A percentile compares a stretch with the other conserved stretches of the same genome.
These are phyloP conservation scores for Drosophila rhopaloa DNA, from an alignment of 1,140 invertebrate species.

Conservation along the genomic window DNA sequence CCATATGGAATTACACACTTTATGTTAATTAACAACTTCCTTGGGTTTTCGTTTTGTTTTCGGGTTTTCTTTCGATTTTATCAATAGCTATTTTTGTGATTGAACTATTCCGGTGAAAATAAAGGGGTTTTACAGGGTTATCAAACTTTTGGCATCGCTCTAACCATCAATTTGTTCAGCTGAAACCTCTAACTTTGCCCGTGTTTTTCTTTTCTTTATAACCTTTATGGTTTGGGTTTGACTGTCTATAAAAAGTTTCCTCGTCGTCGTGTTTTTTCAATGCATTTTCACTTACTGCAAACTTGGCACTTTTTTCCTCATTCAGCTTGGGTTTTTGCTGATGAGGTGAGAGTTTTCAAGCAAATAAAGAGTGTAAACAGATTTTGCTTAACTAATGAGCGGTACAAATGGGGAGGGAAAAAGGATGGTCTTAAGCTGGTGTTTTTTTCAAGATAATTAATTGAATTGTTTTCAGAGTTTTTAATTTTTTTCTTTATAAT, in stretches of 20 bases:
- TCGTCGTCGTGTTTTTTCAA: slow-evolving; percentile 24
- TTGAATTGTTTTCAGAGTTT: neutral
- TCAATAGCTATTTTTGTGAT: slow-evolving; percentile 63
- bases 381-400: slow-evolving; percentile 36
- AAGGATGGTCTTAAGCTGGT: neutral
- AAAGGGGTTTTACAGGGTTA: slow-evolving; percentile 28
- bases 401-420: neutral
- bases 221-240: slow-evolving; percentile 46
- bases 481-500: no score
- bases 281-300: slow-evolving; percentile 71
- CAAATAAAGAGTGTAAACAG: slow-evolving; percentile 47
- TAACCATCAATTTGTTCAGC: slow-evolving; percentile 42
- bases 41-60: slow-evolving; percentile 19
- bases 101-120: slow-evolving; percentile 51
- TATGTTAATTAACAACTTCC: slow-evolving; percentile 37
- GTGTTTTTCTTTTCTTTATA: slow-evolving; percentile 19
- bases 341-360: slow-evolving; percentile 68
- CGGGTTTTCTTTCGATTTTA: slow-evolving; percentile 37
- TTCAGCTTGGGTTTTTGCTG: slow-evolving; percentile 24
- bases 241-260: slow-evolving; percentile 48
- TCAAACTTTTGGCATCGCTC: slow-evolving; percentile 58
- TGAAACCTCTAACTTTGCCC: slow-evolving; percentile 16
- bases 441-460: neutral
- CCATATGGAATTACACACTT: slow-evolving; percentile 33
- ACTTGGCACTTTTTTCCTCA: slow-evolving; percentile 41